Percentiles rank a stretch among this genome's conserved stretches.
Evolutionary conservation across 1,140 invertebrate genomes (phyloP).

Genomic region (Muscidifurax raptorellus): DNA sequence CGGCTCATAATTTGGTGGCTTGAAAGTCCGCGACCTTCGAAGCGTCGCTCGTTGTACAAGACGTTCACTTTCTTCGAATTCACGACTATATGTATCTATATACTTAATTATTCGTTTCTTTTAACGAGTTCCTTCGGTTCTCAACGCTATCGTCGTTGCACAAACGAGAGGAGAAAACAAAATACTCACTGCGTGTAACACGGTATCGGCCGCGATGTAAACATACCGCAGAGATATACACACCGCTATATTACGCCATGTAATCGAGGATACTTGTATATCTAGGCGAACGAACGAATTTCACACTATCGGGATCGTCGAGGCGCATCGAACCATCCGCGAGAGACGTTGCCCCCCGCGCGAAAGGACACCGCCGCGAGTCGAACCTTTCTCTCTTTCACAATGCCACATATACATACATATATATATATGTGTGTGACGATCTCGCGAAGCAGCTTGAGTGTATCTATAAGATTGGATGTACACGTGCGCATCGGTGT

Average conservation of each 20-base stretch:
- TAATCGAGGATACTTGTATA: not conserved
- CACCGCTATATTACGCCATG: not conserved
- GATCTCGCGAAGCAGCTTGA: not conserved
- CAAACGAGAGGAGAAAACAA: not conserved
- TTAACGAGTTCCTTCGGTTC: not conserved
- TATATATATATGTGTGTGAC: no score
- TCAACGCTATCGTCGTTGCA: not conserved
- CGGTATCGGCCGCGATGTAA: not conserved
- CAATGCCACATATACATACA: no score
- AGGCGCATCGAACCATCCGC: constrained; percentile 13
- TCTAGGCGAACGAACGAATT: not conserved
- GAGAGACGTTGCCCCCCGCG: not conserved
- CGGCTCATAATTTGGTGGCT: not conserved
- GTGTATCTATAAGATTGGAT: no score
- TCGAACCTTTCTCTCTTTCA: constrained; percentile 41
- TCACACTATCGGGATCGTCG: constrained; percentile 20
- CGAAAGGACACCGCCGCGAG: not conserved
- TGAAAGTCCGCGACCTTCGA: constrained; percentile 9
- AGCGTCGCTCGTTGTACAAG: not conserved
- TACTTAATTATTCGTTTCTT: not conserved
- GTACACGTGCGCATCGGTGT: no score
- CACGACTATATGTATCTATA: not conserved
- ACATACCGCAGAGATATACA: not conserved
- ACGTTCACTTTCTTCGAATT: not conserved
- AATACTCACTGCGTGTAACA: not conserved